These are phyloP conservation scores for Albula glossodonta DNA, from an alignment of 2,113 vertebrate genomes.

Conservation along the genomic window DNA sequence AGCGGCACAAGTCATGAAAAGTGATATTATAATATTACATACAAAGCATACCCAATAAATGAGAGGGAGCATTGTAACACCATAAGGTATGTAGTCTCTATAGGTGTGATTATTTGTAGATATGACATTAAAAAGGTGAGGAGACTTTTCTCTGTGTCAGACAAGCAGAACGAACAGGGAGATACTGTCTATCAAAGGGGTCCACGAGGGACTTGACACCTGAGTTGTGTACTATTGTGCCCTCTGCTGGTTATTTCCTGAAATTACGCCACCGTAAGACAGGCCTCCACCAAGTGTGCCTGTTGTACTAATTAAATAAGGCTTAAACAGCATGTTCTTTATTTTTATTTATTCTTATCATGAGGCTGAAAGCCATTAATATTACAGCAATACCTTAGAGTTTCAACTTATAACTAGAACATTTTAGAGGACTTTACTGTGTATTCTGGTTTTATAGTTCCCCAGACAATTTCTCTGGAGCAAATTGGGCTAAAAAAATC, in stretches of 20 bases:
- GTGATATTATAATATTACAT: too few relatives aligned
- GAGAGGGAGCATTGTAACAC: too few relatives aligned
- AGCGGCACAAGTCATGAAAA: too few relatives aligned
- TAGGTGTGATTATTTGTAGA: not conserved
- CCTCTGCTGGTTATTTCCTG: slow-evolving; percentile 36
- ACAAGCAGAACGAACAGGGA: not conserved
- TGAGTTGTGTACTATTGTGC: slow-evolving; percentile 23
- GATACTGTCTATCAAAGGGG: not conserved
- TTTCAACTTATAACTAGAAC: not conserved
- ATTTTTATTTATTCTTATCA: not conserved
- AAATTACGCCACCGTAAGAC: not conserved
- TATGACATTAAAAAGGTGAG: not conserved
- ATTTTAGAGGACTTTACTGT: not conserved
- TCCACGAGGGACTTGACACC: not conserved
- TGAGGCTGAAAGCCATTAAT: not conserved
- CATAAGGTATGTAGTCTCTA: too few relatives aligned
- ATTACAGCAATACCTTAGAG: not conserved
- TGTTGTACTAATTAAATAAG: too few relatives aligned
- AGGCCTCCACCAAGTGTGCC: not conserved
- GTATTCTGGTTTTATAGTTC: too few relatives aligned
- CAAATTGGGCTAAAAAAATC: too few relatives aligned
- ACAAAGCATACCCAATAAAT: too few relatives aligned
- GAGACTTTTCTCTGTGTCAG: not conserved
- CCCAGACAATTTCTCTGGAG: too few relatives aligned
- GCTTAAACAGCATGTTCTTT: too few relatives aligned